Evolutionary conservation across 2,888 invertebrate species (phyloP), one percentile per base, ranked within the genome.

Genomic region (Bembecia ichneumoniformis): DNA sequence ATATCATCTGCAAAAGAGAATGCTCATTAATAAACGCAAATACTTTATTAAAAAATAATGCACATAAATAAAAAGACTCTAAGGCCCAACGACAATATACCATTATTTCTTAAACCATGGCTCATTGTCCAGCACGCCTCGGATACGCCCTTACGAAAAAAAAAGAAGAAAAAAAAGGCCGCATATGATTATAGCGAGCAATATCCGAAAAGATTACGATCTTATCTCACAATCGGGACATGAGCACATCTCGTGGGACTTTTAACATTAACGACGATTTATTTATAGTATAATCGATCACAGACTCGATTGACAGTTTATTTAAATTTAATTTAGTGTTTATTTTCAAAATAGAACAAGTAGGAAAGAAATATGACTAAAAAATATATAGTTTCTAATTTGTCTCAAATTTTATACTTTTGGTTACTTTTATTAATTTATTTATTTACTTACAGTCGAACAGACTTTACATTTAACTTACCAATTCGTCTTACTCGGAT

Each of bases 101-200:
- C 64, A 66, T 71, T 71, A 74, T 74, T 73, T 69, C 72, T 71
- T 68, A 69, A 68, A 64, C 60, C 64, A 60, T 60, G 65, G 62
- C 73, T 76, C 72, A 77, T 77, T 79, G 77, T 74, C 71, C 71
- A 67, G 74, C 71, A 71, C 72, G 74, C 73, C 72, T 71, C 67
- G 66, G 62, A 59, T 74, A 70, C 80, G 77, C 72, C 75, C 68
- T 70, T 63, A 62, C 59, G 55, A 56, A 64, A 63, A 62, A 55
- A 62, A 64, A 72, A 66, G 61, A 66, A 69, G 66, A 64, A 63
- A 64, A 71, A 74, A 77, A 76, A 74, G 62, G 60, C 67, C 72
- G 86, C 86, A 86, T 87, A 84, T 82, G 86, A 86, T 87, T 86
- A 87, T 77, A 63, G 71, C 78, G 83, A 79, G 84, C 84, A 84